Evolutionary conservation across 2,888 invertebrate species (phyloP), one percentile per base, ranked within the genome.

Genomic region (Euproctis similis): DNA sequence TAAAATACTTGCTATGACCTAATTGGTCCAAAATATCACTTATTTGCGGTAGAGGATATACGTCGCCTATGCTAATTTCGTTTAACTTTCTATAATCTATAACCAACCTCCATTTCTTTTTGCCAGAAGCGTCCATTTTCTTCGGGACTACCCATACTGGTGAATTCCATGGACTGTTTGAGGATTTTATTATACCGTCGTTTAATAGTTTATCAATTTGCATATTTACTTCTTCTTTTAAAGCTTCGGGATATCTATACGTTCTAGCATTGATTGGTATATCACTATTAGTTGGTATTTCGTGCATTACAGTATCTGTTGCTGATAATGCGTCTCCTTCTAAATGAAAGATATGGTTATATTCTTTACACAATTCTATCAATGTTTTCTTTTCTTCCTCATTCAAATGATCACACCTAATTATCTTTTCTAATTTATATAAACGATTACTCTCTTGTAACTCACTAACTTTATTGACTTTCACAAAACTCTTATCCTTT

Each of bases 1-100:
- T 9, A 12, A 20, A 27, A 13, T 27, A 27, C 4, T 20, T 13
- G 9, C 18, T 7, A 6, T 22, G 22, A 6, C 16, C 12, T n/a
- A 28, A 8, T 8, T 22, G 23, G 8, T 28, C 28, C 14, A 28
- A 8, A 12, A 28, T 28, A n/a, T 28, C 16, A 3, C 9, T 22
- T 2, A 28, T 28, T 9, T 28, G 22, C 6, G 17, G 28, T 12
- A 28, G 12, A 2, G 28, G 23, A 17, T 23, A 28, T 12, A 23
- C 23, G 8, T 23, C 28, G 9, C 17, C 28, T 5, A 6, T 4
- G 4, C 22, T 23, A 13, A 1, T 8, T 6, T 17, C 12, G n/a
- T 28, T 28, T 3, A 28, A 8, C 11, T 28, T 22, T 2, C 23
- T 8, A 9, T 17, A 28, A 8, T 28, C 16, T n/a, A 28, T 4